Conservation (phyloP, 2,113 vertebrate genomes). For the Aegotheles bennettii region DNA sequence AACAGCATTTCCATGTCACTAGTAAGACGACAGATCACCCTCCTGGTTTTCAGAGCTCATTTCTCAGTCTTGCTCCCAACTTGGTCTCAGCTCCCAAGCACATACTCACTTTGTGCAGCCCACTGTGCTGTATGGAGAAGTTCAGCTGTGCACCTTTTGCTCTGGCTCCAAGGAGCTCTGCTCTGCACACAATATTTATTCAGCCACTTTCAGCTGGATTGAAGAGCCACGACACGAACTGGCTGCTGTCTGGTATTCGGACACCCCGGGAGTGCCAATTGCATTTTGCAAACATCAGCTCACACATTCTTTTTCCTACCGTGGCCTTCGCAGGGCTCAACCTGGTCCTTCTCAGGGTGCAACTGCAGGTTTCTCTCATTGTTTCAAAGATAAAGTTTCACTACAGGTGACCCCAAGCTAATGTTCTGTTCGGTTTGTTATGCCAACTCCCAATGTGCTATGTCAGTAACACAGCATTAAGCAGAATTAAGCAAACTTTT, state of each 20-base stretch:
- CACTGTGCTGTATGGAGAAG: fast-evolving
- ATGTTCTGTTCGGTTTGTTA: not conserved
- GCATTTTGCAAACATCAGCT: not conserved
- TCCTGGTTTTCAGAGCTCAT: not conserved
- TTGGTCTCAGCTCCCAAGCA: not conserved
- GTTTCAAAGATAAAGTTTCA: not conserved
- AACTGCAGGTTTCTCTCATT: not conserved
- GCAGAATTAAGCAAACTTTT: not conserved
- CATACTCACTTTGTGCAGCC: fast-evolving
- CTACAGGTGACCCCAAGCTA: not conserved
- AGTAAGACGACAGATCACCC: not conserved
- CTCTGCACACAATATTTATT: fast-evolving
- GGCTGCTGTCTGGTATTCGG: not conserved
- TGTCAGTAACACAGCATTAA: not conserved
- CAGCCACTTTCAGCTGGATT: not conserved
- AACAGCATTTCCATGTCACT: not conserved
- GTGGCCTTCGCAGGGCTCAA: not conserved
- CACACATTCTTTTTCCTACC: fast-evolving
- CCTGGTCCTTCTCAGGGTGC: not conserved
- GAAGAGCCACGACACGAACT: not conserved
- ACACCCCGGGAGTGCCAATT: not conserved
- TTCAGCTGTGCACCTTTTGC: not conserved
- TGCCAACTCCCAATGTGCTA: not conserved
- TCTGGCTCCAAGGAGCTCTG: not conserved
- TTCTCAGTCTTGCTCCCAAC: not conserved